Conservation (phyloP, 1,140 invertebrate genomes). For the Solenopsis fugax region DNA sequence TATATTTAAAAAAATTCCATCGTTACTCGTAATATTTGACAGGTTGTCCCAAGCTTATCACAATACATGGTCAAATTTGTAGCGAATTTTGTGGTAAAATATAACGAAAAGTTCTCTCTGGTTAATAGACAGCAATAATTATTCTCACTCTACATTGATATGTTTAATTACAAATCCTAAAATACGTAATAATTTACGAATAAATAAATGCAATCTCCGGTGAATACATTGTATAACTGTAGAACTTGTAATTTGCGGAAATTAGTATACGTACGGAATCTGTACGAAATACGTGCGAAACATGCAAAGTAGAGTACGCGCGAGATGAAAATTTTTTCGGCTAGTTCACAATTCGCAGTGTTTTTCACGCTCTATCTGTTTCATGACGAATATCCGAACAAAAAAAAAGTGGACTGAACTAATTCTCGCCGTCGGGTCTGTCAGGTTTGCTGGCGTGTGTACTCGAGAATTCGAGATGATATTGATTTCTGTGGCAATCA, state of each 20-base stretch:
- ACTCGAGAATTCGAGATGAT: constrained; percentile 29
- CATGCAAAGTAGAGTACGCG: not conserved
- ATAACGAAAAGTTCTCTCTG: too few species aligned
- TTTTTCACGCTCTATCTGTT: constrained; percentile 15
- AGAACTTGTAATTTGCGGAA: not conserved
- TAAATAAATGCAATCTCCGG: not conserved
- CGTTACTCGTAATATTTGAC: too few species aligned
- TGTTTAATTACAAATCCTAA: not conserved
- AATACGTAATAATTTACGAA: not conserved
- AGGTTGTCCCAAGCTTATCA: too few species aligned
- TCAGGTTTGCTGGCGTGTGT: constrained; percentile 11
- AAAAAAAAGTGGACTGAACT: constrained; percentile 2
- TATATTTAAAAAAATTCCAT: too few species aligned
- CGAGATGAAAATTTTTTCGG: constrained; percentile 16
- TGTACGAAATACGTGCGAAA: not conserved
- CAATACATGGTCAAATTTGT: too few species aligned
- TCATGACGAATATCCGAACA: not conserved
- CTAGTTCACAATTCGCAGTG: not conserved
- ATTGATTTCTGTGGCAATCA: constrained; percentile 37
- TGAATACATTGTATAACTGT: not conserved
- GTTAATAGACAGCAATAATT: too few species aligned
- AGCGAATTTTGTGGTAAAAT: too few species aligned
- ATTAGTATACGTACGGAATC: not conserved
- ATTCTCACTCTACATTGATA: not conserved
- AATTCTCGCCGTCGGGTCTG: constrained; percentile 30